Percentiles rank a stretch among this genome's conserved stretches.
Evolutionary conservation across 2,888 invertebrate genomes (phyloP).

Genomic region (Gastracanthus pulcherrimus): DNA sequence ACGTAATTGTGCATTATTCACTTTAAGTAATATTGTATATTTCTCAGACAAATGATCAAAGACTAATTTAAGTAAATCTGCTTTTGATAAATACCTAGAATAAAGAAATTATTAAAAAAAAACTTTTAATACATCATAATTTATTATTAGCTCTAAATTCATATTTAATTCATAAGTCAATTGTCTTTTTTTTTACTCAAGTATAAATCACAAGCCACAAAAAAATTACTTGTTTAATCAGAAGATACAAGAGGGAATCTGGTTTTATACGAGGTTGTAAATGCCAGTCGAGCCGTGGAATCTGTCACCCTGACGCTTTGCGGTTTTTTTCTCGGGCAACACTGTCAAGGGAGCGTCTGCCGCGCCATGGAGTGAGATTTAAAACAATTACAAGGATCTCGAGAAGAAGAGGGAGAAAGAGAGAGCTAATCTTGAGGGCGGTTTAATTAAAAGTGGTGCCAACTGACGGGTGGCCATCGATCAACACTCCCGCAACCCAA

Average conservation of each 20-base stretch:
- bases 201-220: no score
- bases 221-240: slow-evolving; percentile 18
- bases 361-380: slow-evolving; percentile 72
- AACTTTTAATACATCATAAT: no score
- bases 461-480: slow-evolving; percentile 77
- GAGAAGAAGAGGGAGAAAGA: slow-evolving; percentile 62
- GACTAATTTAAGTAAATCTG: no score
- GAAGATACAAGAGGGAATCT: neutral
- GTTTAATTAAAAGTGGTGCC: slow-evolving; percentile 78
- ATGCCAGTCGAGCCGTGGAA: slow-evolving; percentile 70
- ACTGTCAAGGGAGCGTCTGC: slow-evolving; percentile 64
- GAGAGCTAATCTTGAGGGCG: slow-evolving; percentile 77
- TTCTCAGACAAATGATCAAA: no score
- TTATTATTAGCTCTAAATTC: no score
- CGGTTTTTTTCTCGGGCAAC: slow-evolving; percentile 67
- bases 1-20: no score
- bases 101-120: no score
- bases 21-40: no score
- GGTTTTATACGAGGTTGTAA: slow-evolving; percentile 40
- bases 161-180: no score
- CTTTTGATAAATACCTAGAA: no score
- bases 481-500: slow-evolving; percentile 70
- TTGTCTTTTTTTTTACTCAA: no score
- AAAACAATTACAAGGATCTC: slow-evolving; percentile 76
- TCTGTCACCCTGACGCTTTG: slow-evolving; percentile 75